Base-by-base conservation (phyloP, 2,113 vertebrate species). In the Chroicocephalus ridibundus region DNA sequence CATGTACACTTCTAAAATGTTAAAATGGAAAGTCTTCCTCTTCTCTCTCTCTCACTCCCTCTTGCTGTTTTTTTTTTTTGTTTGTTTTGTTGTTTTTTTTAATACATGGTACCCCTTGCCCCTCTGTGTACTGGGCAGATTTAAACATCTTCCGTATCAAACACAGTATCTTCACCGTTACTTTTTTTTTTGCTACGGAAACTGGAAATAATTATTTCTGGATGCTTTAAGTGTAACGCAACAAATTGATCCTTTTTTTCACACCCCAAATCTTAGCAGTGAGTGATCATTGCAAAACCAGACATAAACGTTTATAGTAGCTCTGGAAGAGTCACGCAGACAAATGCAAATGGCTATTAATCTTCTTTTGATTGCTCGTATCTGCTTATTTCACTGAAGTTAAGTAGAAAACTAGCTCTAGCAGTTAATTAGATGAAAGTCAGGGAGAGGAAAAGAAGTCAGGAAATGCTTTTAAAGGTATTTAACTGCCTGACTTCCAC, bases 231-330 rank as follows among this genome's bases (percentile, higher is more conserved):
- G 26, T 60, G 22, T 64, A 78, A 34, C 27, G 46, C 8, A 89
- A 95, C 69, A 62, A 94, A 71, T 19, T 22, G 21, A 78, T 69
- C 9, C 14, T 38, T 91, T 93, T 79, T 85, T 55, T 44, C 4
- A 91, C 78, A 76, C 13, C 15, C 38, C 34, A 34, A 71, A 25
- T 62, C 51, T 86, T 54, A 85, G 36, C 13, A 80, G 60, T 81
- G 92, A 92, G 61, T 87, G 79, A 94, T 92, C 46, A 62, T 95
- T 82, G 66, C 75, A 84, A 68, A 92, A 92, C 38, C 58, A 82
- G 93, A 82, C 82, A 57, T 91, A 95, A 93, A 78, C 62, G n/a
- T 97, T 97, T 93, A 82, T 70, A 79, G 86, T 88, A 94, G 74
- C 85, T 94, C 86, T 95, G 86, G 8, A 52, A 82, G 84, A 84